A percentile compares a stretch with the other conserved stretches of the same genome.
Evolutionary conservation across 1,140 invertebrate genomes (phyloP).

Genomic region (Magallana angulata): DNA sequence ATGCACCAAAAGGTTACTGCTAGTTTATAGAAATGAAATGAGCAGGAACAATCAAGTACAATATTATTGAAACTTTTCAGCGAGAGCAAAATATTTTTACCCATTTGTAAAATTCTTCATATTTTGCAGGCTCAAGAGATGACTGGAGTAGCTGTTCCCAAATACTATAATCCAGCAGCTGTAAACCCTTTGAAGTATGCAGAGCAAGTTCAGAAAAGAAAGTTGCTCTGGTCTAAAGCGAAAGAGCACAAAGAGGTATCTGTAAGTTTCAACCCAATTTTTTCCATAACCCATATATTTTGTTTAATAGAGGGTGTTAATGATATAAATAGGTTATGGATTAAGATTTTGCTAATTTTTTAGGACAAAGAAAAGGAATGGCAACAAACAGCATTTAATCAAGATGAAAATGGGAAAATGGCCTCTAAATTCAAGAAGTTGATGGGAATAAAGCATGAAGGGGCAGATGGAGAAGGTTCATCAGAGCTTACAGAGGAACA

Average conservation of each 20-base stretch:
- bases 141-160: conserved; percentile 79
- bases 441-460: conserved; percentile 93
- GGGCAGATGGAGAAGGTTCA: conserved; percentile 67
- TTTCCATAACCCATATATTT: no score
- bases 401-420: conserved; percentile 93
- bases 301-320: no score
- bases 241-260: conserved; percentile 79
- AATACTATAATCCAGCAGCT: conserved; percentile 90
- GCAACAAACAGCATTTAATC: conserved; percentile 83
- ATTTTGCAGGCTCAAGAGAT: conserved; percentile 75
- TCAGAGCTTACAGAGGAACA: conserved; percentile 69
- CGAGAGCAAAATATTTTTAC: no score
- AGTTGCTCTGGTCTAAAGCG: conserved; percentile 89
- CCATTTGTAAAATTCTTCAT: neutral
- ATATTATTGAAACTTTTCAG: no score
- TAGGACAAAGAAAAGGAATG: conserved; percentile 71
- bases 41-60: no score
- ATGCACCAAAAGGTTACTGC: conserved; percentile 76
- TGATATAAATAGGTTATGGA: neutral
- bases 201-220: conserved; percentile 93
- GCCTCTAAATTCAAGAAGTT: conserved; percentile 96
- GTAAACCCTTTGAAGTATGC: conserved; percentile 91
- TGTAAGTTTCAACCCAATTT: neutral
- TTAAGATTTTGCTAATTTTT: neutral
- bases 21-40: no score